Evolutionary conservation across 2,113 vertebrate genomes (phyloP), one percentile per base, ranked within the genome.

Genomic region (Muntiacus reevesi): DNA sequence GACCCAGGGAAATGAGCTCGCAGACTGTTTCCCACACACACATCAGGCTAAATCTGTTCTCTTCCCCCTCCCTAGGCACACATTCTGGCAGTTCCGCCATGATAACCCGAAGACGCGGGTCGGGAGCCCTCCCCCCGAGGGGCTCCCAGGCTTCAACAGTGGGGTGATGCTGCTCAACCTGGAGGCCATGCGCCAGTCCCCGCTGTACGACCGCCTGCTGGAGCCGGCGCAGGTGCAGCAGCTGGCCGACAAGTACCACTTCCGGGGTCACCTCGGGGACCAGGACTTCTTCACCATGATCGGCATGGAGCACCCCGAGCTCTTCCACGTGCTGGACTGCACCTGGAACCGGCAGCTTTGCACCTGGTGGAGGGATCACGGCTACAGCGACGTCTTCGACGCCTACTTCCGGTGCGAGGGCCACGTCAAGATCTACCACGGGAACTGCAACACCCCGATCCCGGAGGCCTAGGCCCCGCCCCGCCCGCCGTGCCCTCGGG

Each of bases 251-350:
- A 99, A 99, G 98, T 99, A 99, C 98, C 99, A 98, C 98, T 99
- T 99, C 98, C 99, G 99, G 82, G 99, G 99, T 28, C 99, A 99
- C 98, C 99, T 99, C 0, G 99, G 99, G 2, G 99, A 99, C 98
- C 99, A 99, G 98, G 99, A 99, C 99, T 99, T 99, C 99, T 99
- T 99, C 98, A 99, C 99, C 54, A 99, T 99, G 99, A 99, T 99
- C 0, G 99, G 99, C 97, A 99, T 99, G 99, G 99, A 99, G 98
- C 99, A 99, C 79, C 99, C 99, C 0, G 99, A 99, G 89, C 99
- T 99, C 40, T 99, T 99, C 98, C 98, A 99, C 0, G 97, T 99
- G 17, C 99, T 99, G 6, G 98, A 99, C 91, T 99, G 99, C 25
- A 99, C 99, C 0, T 99, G 99, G 99, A 99, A 99, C 99, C 99